Conservation (phyloP, 2,888 invertebrate species). For the Sympetrum striolatum region DNA sequence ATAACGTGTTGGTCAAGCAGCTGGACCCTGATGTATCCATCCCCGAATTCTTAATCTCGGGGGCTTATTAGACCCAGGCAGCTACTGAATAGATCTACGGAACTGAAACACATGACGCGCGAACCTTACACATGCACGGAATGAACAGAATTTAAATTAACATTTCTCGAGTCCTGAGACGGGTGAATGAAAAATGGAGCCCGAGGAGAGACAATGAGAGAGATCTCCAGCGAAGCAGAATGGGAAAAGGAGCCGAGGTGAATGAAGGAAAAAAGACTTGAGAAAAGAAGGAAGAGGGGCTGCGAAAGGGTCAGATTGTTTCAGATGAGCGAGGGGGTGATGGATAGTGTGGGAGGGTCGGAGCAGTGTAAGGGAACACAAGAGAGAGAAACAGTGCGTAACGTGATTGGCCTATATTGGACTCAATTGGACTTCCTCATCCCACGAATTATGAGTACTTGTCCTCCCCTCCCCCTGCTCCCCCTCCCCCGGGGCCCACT, state of each 20-base stretch:
- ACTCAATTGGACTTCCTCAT: constrained; percentile 44
- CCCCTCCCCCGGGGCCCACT: not conserved
- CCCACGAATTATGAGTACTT: constrained; percentile 44
- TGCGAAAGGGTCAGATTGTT: not conserved
- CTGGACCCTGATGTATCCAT: no score
- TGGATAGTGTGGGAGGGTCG: not conserved
- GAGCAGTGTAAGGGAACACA: constrained; percentile 9
- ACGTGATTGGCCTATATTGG: constrained; percentile 44
- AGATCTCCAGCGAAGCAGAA: not conserved
- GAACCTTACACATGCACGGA: no score
- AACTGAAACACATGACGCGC: no score
- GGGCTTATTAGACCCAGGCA: no score
- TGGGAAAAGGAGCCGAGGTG: not conserved
- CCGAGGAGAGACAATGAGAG: not conserved
- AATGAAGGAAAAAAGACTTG: not conserved
- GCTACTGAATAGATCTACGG: no score
- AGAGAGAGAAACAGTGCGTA: constrained; percentile 35
- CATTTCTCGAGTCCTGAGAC: not conserved
- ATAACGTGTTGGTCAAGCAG: no score
- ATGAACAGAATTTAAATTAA: no score
- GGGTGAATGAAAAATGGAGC: not conserved
- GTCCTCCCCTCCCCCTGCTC: not conserved
- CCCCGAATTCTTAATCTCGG: no score
- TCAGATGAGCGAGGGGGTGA: not conserved
- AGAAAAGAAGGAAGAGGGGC: not conserved